Percentiles rank a stretch among this genome's conserved stretches.
Evolutionary conservation across 2,797 vertebrate genomes (phyloP).

Genomic region (Sorex maritimensis): DNA sequence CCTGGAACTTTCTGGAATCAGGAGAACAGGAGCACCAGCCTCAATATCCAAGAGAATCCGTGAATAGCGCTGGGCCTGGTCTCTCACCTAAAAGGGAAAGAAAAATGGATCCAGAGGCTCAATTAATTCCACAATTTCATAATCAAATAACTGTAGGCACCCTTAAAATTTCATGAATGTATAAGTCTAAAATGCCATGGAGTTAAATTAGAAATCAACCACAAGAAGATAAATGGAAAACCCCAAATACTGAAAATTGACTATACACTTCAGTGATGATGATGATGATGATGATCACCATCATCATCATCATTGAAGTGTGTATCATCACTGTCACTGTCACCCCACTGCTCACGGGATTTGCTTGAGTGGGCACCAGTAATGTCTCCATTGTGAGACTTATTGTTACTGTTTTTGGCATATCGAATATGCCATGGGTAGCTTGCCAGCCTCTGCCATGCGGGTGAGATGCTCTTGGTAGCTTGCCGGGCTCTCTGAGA

Average conservation of each 20-base stretch:
- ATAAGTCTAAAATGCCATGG: constrained; percentile 4
- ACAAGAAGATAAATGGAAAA: constrained; percentile 44
- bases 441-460: too few relatives aligned
- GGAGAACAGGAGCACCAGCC: constrained; percentile 97
- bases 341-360: too few relatives aligned
- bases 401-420: too few relatives aligned
- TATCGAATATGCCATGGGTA: too few relatives aligned
- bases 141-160: not conserved
- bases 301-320: too few relatives aligned
- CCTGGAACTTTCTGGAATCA: constrained; percentile 97
- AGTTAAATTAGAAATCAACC: constrained; percentile 66
- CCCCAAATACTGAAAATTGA: constrained; percentile 32
- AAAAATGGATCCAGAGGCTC: not conserved
- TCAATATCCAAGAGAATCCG: constrained; percentile 97
- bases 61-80: constrained; percentile 95
- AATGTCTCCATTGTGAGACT: too few relatives aligned
- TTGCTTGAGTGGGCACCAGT: not conserved
- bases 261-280: constrained; percentile 7
- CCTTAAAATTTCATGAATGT: not conserved
- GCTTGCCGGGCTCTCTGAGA: too few relatives aligned
- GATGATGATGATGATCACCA: too few relatives aligned
- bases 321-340: too few relatives aligned
- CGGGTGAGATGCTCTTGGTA: too few relatives aligned
- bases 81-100: constrained; percentile 92
- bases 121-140: not conserved